A percentile compares a stretch with the other conserved stretches of the same genome.
Conservation (phyloP, 2,113 vertebrate species). For the Recurvirostra avosetta region DNA sequence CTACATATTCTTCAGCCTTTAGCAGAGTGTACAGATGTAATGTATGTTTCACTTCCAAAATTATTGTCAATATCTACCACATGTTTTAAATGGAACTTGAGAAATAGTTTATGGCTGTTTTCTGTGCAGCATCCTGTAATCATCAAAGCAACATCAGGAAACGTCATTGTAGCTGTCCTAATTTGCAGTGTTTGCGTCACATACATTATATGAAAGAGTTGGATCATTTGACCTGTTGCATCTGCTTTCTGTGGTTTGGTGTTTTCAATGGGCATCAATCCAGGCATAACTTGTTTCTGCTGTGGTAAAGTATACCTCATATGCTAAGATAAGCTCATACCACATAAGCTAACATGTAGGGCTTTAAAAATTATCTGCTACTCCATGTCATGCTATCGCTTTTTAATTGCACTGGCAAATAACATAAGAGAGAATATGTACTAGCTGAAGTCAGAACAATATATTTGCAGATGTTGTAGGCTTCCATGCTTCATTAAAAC, state of each 20-base stretch:
- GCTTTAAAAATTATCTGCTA: not conserved
- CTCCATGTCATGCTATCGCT: not conserved
- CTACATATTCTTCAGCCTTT: not conserved
- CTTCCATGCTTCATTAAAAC: not conserved
- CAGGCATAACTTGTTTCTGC: not conserved
- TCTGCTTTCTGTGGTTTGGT: not conserved
- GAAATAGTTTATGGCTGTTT: not conserved
- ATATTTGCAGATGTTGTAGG: not conserved
- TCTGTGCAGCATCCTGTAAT: not conserved
- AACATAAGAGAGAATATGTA: not conserved
- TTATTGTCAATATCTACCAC: not conserved
- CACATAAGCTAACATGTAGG: not conserved
- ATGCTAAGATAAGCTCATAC: not conserved
- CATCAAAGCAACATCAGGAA: not conserved
- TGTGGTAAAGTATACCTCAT: not conserved
- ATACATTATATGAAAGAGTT: not conserved
- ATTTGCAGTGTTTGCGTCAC: not conserved
- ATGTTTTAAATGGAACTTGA: not conserved
- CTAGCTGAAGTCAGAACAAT: not conserved
- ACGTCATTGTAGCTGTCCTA: not conserved
- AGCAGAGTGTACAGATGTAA: not conserved
- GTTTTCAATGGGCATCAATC: not conserved
- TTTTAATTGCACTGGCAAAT: not conserved
- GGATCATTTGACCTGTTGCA: not conserved
- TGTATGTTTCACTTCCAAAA: not conserved